Base-by-base conservation (phyloP, 1,140 invertebrate species). In the Odontomachus brunneus region DNA sequence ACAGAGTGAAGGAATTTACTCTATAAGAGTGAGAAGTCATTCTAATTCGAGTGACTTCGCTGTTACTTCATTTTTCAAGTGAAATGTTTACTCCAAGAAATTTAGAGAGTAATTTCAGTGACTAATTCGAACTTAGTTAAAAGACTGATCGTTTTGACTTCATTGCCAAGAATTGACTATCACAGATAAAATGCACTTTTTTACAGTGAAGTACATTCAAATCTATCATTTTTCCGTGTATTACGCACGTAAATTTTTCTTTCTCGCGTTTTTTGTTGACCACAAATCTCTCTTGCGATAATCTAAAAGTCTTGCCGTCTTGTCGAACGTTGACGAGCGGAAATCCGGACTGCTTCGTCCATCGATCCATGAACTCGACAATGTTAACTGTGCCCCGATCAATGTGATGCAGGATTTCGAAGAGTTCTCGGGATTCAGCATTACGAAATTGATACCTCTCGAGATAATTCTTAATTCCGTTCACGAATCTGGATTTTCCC, bases 291-390 rank as follows among this genome's bases (percentile, higher is more conserved):
- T 95, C 92, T 88, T 97, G 97, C 0, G 94, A 96, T 0, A 98
- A 92, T 3, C 92, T 94, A 62, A 95, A 95, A 1, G 90, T 93
- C 49, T 93, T 93, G 9, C 49, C 48, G 9, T 60, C 55, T 19
- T 91, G 91, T 3, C 84, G 94, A 2, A 97, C 95, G 0, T 92
- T 95, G 0, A 98, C 91, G 0, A 98, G 94, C 0, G 98, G 98
- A 89, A 97, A 97, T n/a, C 98, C 98, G 96, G 97, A 98, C 93
- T 98, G 97, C 53, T 95, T 94, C 0, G 97, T 98, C 97, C 97
- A 99, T 0, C 97, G 98, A 86, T 97, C 96, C 96, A 99, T 97
- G 57, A 98, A 96, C 38, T 95, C 91, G 0, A 73, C 44, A 11
- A 89, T 33, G 44, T 89, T 48, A 49, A 89, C 57, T 5, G 38